A percentile compares a stretch with the other conserved stretches of the same genome.
Conservation (phyloP, 1,140 invertebrate genomes). For the Carposina sasakii region DNA sequence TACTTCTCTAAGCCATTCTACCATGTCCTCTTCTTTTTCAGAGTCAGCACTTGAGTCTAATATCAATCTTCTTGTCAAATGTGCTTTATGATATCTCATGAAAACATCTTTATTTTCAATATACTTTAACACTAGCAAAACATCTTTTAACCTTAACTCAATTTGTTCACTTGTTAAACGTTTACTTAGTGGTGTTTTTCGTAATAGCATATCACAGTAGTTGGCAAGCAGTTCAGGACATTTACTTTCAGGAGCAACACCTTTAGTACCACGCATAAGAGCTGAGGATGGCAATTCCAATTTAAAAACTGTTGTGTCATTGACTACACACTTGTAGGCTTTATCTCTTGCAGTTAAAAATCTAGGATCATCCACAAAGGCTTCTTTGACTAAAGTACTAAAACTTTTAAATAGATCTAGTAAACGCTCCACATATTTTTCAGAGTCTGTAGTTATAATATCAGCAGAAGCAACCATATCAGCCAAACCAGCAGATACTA, state of each 20-base stretch:
- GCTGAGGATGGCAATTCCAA: slow-evolving; percentile 77
- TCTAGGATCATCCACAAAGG: slow-evolving; percentile 96
- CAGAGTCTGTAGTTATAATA: slow-evolving; percentile 97
- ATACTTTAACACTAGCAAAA: slow-evolving; percentile 97
- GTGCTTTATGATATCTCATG: slow-evolving; percentile 99
- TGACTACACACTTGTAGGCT: slow-evolving; percentile 98
- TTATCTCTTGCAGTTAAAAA: slow-evolving; percentile 98
- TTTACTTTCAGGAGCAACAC: slow-evolving; percentile 90
- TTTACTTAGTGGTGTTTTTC: slow-evolving; percentile 97
- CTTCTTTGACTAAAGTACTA: slow-evolving; percentile 93
- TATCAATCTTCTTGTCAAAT: slow-evolving; percentile 95
- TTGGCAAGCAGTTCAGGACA: slow-evolving; percentile 99
- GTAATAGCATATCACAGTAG: slow-evolving; percentile 99
- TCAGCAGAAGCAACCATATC: slow-evolving; percentile 98
- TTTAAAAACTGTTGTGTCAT: slow-evolving; percentile 97
- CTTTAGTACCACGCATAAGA: slow-evolving; percentile 74
- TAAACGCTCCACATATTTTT: slow-evolving; percentile 98
- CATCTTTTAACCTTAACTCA: slow-evolving; percentile 92
- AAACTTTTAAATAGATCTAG: slow-evolving; percentile 95
- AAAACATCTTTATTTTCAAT: slow-evolving; percentile 99
- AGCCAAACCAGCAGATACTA: slow-evolving; percentile 92
- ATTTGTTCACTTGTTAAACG: slow-evolving; percentile 98
- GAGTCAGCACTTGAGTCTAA: slow-evolving; percentile 97
- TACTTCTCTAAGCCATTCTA: slow-evolving; percentile 94
- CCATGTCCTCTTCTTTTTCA: slow-evolving; percentile 99